Evolutionary conservation across 2,888 invertebrate species (phyloP), one percentile per base, ranked within the genome.

Genomic region (Acleris sparsana): DNA sequence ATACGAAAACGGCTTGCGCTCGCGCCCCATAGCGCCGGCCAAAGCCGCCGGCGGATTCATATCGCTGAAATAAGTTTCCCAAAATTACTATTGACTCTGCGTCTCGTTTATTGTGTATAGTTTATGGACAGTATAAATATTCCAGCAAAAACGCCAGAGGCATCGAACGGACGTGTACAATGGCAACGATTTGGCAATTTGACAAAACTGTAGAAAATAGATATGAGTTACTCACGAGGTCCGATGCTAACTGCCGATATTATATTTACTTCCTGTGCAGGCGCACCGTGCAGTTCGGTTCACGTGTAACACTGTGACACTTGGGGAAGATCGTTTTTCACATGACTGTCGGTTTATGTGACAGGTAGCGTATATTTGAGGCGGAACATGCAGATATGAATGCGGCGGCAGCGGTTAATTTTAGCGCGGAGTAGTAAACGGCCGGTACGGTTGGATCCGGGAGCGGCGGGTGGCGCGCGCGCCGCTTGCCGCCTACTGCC

Each of bases 1-100:
- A 85, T 98, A 98, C 25, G 98, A 98, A 85, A 98, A 98, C 44
- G 98, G 98, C 87, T 98, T 98, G 84, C 97, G 97, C 85, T 98
- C 98, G 88, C 97, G 97, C 84, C 96, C 96, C 96, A 97, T 96
- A 56, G 97, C 97, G 86, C 97, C 95, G 82, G 97, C 96, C 67
- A 98, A 95, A 72, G 97, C 97, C 70, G 96, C 94, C 66, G 98
- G 98, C 56, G 97, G 97, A 87, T 97, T 91, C 92, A 92, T 92
- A 71, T 81, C 80, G 80, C 90, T 90, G 89, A 84, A 89, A 91
- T 82, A 83, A 83, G 77, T 81, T 79, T 75, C 74, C 63, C 70
- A 60, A 69, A 63, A 69, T 82, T 83, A 83, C 71, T 74, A 75
- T 53, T 56, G 33, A 65, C 59, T 53, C 43, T 53, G 33, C 55